Conservation (phyloP, 2,113 vertebrate species). For the Dendrocopos noguchii region DNA sequence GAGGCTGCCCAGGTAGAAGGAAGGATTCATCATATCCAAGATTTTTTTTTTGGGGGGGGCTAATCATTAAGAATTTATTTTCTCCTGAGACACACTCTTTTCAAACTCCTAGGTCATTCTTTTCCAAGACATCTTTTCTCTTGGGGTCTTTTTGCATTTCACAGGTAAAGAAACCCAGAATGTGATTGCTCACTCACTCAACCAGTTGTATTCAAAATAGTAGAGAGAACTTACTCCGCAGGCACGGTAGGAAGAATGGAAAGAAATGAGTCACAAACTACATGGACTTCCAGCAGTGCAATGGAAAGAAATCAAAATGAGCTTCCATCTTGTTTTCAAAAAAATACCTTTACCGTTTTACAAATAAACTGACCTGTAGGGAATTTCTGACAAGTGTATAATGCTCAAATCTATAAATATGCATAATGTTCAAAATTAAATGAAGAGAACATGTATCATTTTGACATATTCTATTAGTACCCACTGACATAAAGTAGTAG, state of each 20-base stretch:
- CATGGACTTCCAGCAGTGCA: slow-evolving; percentile 8
- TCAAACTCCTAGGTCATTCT: background rate
- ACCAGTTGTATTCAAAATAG: slow-evolving; percentile 18
- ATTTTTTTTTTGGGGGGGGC: background rate
- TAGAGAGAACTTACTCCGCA: slow-evolving; percentile 20
- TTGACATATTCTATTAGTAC: background rate
- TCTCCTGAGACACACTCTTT: background rate
- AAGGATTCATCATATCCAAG: slow-evolving; percentile 4
- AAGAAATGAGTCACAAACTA: slow-evolving; percentile 48
- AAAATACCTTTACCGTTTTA: background rate
- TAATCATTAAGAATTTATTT: background rate
- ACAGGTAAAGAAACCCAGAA: slow-evolving; percentile 5
- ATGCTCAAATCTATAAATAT: background rate
- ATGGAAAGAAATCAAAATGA: slow-evolving; percentile 47
- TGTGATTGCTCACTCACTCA: background rate
- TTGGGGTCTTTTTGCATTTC: background rate
- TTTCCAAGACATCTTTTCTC: background rate
- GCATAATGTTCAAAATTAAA: slow-evolving; percentile 8
- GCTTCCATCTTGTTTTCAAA: slow-evolving; percentile 22
- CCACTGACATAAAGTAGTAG: background rate
- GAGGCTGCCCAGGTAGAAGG: too few species aligned
- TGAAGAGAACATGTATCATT: background rate
- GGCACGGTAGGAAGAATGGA: slow-evolving; percentile 25
- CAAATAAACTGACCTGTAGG: slow-evolving; percentile 6
- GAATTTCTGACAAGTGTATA: background rate